These are phyloP conservation scores for Bombyx huttoni DNA, from an alignment of 2,888 invertebrate genomes.

Conservation along the genomic window DNA sequence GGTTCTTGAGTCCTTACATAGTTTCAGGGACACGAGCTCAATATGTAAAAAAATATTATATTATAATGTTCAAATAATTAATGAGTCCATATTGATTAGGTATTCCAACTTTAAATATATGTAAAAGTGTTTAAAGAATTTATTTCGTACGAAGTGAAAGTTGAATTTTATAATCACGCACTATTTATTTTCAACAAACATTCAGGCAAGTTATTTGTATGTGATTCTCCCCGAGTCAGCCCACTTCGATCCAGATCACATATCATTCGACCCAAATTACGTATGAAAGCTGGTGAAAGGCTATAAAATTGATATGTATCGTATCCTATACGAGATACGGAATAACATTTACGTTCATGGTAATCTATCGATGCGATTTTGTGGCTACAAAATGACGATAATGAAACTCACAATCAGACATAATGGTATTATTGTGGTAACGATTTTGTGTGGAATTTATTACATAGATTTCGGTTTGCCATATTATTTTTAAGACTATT, in stretches of 20 bases:
- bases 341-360: slow-evolving; percentile 6
- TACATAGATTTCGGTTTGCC: no score
- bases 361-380: slow-evolving; percentile 5
- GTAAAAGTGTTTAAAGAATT: no score
- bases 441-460: no score
- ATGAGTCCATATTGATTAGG: no score
- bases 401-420: slow-evolving; percentile 4
- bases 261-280: slow-evolving; percentile 55
- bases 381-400: slow-evolving; percentile 4
- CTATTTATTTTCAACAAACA: slow-evolving; percentile 45
- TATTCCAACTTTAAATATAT: no score
- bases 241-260: slow-evolving; percentile 47
- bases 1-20: no score
- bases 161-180: slow-evolving; percentile 18
- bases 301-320: slow-evolving; percentile 16
- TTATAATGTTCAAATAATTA: no score
- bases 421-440: not conserved
- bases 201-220: slow-evolving; percentile 57
- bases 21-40: no score
- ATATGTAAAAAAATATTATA: no score
- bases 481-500: no score
- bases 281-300: slow-evolving; percentile 47
- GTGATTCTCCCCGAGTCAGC: slow-evolving; percentile 61
- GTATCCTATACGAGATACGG: slow-evolving; percentile 6
- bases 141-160: no score